Base-by-base conservation (phyloP, 2,797 vertebrate genomes). In the Acanthornis magna region DNA sequence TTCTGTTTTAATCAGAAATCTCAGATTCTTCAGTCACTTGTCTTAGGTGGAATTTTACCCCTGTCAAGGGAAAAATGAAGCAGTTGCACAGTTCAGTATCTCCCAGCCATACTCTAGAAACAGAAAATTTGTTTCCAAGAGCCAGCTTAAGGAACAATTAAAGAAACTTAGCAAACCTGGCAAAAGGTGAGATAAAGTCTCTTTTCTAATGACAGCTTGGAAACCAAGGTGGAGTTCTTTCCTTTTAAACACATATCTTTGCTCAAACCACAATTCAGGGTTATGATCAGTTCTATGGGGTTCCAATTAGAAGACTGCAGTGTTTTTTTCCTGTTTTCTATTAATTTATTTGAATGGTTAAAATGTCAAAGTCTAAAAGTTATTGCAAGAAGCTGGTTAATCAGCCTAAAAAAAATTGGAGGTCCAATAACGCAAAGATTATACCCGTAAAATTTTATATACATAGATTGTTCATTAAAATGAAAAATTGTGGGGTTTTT, bases 281-380 rank as follows among this genome's bases (percentile, higher is more conserved):
- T 20, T 89, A 25, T 48, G 15, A 32, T n/a, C 17, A 40, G 21
- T 68, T 30, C 40, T 45, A 12, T 10, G 23, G 5, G 22, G 3
- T 9, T 48, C 29, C 4, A 60, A 2, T 12, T 6, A 42, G 42
- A 79, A 76, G 16, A 58, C 4, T 4, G 0, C 4, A 79, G 16
- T 26, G 4, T n/a, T 61, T 70, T 16, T 13, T 51, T 65, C 21
- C 17, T 43, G 4, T 25, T 68, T 72, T 58, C 12, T 62, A 10
- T 40, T 48, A 27, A 42, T 55, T 65, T 65, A 16, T 38, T 67
- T 42, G 4, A 22, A 65, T 36, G 16, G 4, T 27, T 85, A 42
- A 57, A 47, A 50, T 36, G 11, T 0, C 5, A 14, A n/a, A 72
- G 10, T 40, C 11, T 55, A 48, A 30, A 77, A 47, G 2, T 42